Percentiles rank a stretch among this genome's conserved stretches.
These are phyloP conservation scores for Pterois miles DNA, from an alignment of 2,797 vertebrate genomes.

Conservation along the genomic window DNA sequence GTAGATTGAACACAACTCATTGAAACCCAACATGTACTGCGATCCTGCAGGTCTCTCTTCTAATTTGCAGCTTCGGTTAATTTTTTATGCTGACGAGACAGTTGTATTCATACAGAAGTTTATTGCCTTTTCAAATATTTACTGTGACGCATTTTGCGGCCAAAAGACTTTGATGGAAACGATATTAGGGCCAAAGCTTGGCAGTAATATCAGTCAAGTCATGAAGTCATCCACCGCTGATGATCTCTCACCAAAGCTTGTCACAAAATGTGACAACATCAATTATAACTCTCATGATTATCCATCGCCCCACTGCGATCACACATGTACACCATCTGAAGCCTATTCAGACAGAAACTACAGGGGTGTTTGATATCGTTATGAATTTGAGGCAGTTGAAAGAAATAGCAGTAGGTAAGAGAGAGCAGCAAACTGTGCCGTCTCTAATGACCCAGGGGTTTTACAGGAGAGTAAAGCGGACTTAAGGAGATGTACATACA, in stretches of 20 bases:
- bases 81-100: neutral
- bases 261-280: conserved; percentile 42
- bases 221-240: conserved; percentile 15
- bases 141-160: neutral
- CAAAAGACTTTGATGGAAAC: neutral
- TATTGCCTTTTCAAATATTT: neutral
- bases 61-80: neutral
- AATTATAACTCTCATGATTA: conserved; percentile 29
- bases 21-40: neutral
- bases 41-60: neutral
- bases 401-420: neutral
- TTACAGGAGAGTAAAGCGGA: conserved; percentile 71
- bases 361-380: conserved; percentile 5
- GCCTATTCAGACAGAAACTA: neutral
- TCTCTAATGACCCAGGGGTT: conserved; percentile 73
- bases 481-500: conserved; percentile 76
- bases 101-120: neutral
- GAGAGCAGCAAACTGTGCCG: conserved; percentile 26
- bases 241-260: conserved; percentile 28
- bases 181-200: neutral
- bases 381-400: conserved; percentile 1
- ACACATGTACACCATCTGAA: neutral
- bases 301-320: neutral
- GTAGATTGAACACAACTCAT: neutral
- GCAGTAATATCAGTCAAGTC: neutral